These are phyloP conservation scores for Stylophora pistillata DNA, from an alignment of 64 coral and sea anemone genomes.

Conservation along the genomic window DNA sequence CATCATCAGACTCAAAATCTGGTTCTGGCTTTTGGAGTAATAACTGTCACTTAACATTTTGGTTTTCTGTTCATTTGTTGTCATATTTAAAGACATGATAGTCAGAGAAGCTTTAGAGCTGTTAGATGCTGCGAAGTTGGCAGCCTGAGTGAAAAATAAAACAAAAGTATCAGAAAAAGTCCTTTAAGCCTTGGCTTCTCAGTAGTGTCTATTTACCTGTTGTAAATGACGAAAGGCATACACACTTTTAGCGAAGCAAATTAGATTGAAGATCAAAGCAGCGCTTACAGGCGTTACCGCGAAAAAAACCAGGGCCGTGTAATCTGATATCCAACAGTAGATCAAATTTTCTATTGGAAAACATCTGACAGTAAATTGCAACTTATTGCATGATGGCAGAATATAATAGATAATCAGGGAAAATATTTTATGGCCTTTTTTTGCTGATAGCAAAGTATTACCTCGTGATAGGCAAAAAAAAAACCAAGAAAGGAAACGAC, in stretches of 20 bases:
- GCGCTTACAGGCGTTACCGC: constrained; percentile 21
- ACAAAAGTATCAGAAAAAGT: too few relatives aligned
- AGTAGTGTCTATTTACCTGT: constrained; percentile 5
- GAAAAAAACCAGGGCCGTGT: not conserved
- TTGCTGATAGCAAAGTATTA: too few relatives aligned
- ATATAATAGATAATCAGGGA: too few relatives aligned
- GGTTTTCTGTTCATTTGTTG: too few relatives aligned
- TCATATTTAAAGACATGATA: too few relatives aligned
- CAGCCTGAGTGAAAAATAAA: not conserved
- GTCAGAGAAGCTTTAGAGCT: not conserved
- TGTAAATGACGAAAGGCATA: not conserved
- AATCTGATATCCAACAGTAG: constrained; percentile 15
- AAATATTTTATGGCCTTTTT: too few relatives aligned
- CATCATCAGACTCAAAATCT: too few relatives aligned
- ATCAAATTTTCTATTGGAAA: not conserved
- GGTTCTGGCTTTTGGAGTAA: too few relatives aligned
- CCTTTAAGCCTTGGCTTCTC: too few relatives aligned
- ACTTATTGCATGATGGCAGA: not conserved
- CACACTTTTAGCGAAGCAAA: not conserved
- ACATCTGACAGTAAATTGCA: not conserved
- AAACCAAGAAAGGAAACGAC: too few relatives aligned
- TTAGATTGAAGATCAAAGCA: constrained; percentile 1
- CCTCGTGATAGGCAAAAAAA: too few relatives aligned
- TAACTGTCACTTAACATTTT: too few relatives aligned
- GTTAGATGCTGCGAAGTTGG: not conserved